phyloP scores from a whole-genome alignment of 1,140 invertebrate species.

The Drosophila parabipectinata region DNA sequence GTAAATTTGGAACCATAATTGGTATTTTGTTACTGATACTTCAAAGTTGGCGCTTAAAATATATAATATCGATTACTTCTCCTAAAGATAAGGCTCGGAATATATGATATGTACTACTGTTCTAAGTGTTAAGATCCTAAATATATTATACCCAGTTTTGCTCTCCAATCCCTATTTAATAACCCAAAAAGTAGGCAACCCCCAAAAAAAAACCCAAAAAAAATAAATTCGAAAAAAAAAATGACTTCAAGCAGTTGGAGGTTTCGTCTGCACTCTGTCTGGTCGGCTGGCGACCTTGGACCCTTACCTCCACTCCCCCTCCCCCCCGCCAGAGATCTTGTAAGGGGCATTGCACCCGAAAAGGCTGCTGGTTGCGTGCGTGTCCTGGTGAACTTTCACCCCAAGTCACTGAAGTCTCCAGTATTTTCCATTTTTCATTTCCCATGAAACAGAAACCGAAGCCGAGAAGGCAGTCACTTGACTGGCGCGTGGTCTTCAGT shows the following conservation, averaged over 20 bases:
- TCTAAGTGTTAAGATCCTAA: too few species aligned
- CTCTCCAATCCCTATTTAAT: too few species aligned
- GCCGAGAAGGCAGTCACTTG: slow-evolving; percentile 29
- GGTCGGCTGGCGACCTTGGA: slow-evolving; percentile 36
- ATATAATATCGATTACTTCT: too few species aligned
- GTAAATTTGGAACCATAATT: too few species aligned
- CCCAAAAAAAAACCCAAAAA: not conserved
- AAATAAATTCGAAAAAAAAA: slow-evolving; percentile 1
- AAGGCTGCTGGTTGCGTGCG: not conserved
- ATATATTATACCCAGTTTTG: too few species aligned
- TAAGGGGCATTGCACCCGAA: slow-evolving; percentile 30
- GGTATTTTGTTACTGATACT: too few species aligned
- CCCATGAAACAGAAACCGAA: slow-evolving; percentile 8
- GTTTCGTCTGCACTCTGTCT: slow-evolving; percentile 42
- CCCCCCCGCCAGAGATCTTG: not conserved
- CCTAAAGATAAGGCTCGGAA: too few species aligned
- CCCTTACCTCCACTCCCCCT: slow-evolving; percentile 1
- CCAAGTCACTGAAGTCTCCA: slow-evolving; percentile 12
- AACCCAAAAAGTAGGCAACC: too few species aligned
- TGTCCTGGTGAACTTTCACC: slow-evolving; percentile 39
- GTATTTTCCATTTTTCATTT: slow-evolving; percentile 16
- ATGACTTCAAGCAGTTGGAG: slow-evolving; percentile 13
- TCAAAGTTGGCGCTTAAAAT: too few species aligned
- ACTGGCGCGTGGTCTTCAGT: slow-evolving; percentile 33
- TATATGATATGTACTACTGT: too few species aligned